A percentile compares a stretch with the other conserved stretches of the same genome.
Evolutionary conservation across 92 coral and sea anemone species (phyloP).

Genomic region (Parazoanthus atlanticus): DNA sequence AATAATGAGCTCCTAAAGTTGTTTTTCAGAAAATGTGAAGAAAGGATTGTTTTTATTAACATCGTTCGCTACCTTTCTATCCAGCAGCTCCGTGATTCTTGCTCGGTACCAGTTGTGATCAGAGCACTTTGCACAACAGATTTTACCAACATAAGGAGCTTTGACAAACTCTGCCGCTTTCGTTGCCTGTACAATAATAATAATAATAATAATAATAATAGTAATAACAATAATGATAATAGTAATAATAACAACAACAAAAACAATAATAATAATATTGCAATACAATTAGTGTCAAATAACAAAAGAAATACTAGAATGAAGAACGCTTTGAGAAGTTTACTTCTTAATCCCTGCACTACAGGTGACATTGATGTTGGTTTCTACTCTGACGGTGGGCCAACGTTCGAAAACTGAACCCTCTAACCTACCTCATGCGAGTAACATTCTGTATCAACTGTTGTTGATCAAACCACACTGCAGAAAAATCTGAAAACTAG

Average conservation of each 20-base stretch:
- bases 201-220: neutral
- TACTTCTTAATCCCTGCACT: neutral
- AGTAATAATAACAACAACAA: neutral
- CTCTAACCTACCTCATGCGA: too few relatives aligned
- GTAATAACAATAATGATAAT: neutral
- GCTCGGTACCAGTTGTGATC: constrained; percentile 95
- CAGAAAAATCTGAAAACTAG: too few relatives aligned
- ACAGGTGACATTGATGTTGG: neutral
- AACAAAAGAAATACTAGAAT: neutral
- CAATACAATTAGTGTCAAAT: neutral
- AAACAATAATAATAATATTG: neutral
- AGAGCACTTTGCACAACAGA: constrained; percentile 87
- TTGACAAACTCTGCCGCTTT: constrained; percentile 95
- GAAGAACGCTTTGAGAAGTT: neutral
- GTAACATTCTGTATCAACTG: too few relatives aligned
- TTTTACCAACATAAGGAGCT: constrained; percentile 70
- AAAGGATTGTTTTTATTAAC: neutral
- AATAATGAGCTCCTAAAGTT: too few relatives aligned
- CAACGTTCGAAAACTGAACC: too few relatives aligned
- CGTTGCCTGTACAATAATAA: constrained; percentile 51
- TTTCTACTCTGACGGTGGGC: too few relatives aligned
- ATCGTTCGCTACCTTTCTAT: constrained; percentile 64
- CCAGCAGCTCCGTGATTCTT: constrained; percentile 55
- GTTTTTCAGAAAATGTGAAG: too few relatives aligned
- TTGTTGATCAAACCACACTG: too few relatives aligned